Evolutionary conservation across 2,797 vertebrate genomes (phyloP), one percentile per base, ranked within the genome.

Genomic region (Xenentodon cancila): DNA sequence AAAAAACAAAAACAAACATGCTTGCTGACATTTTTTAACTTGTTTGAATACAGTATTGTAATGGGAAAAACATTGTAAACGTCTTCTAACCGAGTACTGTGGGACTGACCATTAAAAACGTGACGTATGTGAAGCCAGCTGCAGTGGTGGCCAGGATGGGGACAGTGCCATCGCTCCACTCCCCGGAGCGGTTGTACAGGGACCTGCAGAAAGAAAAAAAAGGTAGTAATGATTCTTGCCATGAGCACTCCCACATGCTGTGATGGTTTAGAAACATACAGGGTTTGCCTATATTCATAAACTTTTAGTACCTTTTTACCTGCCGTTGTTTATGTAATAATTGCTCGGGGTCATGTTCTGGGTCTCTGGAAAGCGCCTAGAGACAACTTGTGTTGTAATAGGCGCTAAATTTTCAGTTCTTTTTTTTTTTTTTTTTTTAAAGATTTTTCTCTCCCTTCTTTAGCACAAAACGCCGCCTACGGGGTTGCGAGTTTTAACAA

Each of bases 111-210:
- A 95, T 86, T 86, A 99, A 93, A 89, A 95, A 93, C 45, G 96
- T 81, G 15, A 98, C 84, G 75, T 99, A 99, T 0, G 93, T 97
- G 77, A 99, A 96, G 66, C 96, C 95, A 8, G 94, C 94, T n/a
- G 95, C 95, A 0, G 97, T 96, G 27, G 94, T 93, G 37, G 96
- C 91, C 9, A 99, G 90, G 76, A 99, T 96, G 62, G 97, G 96
- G 89, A 96, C 86, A 0, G 97, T 97, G 94, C 96, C 96, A 77
- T 99, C 97, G n/a, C 94, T 97, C 97, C 97, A 99, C 73, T 95
- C 93, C 58, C 96, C 96, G 61, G 96, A 95, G 69, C 88, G 92
- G 84, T 95, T 97, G 80, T 98, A 99, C 62, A 99, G 93, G 89
- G 95, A 96, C 97, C 97, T 99, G 92, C 37, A 67, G 75, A 69